These are phyloP conservation scores for Ctenochaetus hawaiiensis DNA, from an alignment of 2,797 vertebrate genomes.

Conservation along the genomic window DNA sequence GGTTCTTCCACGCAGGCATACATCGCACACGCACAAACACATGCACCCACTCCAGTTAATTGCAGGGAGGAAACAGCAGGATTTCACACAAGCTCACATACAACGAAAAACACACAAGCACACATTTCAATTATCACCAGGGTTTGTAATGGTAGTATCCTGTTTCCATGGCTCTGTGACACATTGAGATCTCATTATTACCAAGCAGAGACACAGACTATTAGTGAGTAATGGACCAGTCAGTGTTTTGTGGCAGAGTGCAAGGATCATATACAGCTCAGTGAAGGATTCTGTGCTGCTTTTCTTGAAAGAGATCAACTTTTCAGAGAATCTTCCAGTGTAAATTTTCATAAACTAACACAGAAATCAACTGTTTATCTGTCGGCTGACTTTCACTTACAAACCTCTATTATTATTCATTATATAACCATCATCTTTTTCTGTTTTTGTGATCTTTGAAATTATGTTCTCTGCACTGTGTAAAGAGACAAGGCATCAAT, in stretches of 20 bases:
- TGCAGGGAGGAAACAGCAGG: conserved; percentile 37
- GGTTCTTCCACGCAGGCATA: conserved; percentile 40
- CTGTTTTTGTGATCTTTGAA: conserved; percentile 9
- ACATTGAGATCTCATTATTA: conserved; percentile 55
- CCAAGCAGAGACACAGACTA: conserved; percentile 34
- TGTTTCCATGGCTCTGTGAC: conserved; percentile 67
- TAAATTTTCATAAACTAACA: conserved; percentile 4
- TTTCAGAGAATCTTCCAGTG: background rate
- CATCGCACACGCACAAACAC: background rate
- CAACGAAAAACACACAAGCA: conserved; percentile 33
- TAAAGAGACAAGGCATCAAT: background rate
- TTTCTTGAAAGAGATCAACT: conserved; percentile 17
- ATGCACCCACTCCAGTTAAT: conserved; percentile 51
- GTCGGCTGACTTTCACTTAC: background rate
- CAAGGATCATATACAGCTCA: conserved; percentile 26
- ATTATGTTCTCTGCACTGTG: conserved; percentile 1
- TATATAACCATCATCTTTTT: background rate
- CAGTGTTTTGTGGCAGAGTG: conserved; percentile 24
- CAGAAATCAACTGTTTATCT: conserved; percentile 13
- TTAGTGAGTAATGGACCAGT: conserved; percentile 58
- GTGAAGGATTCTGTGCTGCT: conserved; percentile 25
- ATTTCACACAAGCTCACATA: conserved; percentile 29
- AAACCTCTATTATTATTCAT: background rate
- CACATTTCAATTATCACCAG: conserved; percentile 47
- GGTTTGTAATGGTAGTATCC: conserved; percentile 38